Percentiles rank a stretch among this genome's conserved stretches.
Evolutionary conservation across 2,113 vertebrate species (phyloP).

Genomic region (Pelusios castaneus): DNA sequence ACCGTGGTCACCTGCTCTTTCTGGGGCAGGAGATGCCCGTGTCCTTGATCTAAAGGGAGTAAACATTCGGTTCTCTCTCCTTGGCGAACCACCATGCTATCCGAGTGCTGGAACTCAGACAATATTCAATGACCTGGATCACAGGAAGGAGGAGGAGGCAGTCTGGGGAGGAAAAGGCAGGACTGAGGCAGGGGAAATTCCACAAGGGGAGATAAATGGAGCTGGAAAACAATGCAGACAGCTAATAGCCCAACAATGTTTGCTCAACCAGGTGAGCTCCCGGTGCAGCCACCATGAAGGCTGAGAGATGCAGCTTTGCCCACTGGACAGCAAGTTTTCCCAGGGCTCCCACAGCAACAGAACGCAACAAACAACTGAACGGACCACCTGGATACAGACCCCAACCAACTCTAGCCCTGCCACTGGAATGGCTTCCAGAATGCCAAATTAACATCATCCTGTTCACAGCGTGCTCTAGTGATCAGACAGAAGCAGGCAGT

Average conservation of each 20-base stretch:
- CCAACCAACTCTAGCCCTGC: not conserved
- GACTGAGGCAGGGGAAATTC: conserved; percentile 55
- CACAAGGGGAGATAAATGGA: conserved; percentile 64
- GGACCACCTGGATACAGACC: not conserved
- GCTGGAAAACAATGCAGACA: conserved; percentile 69
- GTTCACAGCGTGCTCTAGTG: not conserved
- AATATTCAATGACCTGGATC: conserved; percentile 78
- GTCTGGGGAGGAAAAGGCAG: not conserved
- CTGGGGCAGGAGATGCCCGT: conserved; percentile 25
- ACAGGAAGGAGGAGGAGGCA: conserved; percentile 33
- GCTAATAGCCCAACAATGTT: conserved; percentile 71
- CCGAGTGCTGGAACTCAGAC: conserved; percentile 67
- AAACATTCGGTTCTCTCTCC: conserved; percentile 71
- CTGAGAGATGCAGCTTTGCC: rapidly evolving
- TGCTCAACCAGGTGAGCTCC: conserved; percentile 67
- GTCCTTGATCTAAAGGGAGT: conserved; percentile 65
- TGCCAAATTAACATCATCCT: not conserved
- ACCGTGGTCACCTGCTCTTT: not conserved
- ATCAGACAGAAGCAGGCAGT: not conserved
- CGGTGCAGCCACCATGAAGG: not conserved
- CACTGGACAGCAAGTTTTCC: rapidly evolving
- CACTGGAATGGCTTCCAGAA: not conserved
- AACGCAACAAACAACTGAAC: too few species aligned
- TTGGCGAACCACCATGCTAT: conserved; percentile 74
- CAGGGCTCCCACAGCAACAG: too few species aligned